phyloP scores from a whole-genome alignment of 2,888 invertebrate species.

The Drosophila formosana region DNA sequence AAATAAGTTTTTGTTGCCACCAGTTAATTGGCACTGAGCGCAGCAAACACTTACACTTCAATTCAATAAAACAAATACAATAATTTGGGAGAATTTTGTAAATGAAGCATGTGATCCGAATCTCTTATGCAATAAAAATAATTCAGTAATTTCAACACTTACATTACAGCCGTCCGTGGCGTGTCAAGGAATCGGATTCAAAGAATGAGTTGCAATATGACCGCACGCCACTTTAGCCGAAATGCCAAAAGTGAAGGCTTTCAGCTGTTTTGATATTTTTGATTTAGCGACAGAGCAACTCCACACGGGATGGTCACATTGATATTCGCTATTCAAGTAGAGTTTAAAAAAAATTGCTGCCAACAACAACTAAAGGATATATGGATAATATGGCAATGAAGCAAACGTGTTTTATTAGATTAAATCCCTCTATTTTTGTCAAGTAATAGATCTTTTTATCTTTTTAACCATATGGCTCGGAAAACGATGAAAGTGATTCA shows the following conservation, averaged over 20 bases:
- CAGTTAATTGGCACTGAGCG: background rate
- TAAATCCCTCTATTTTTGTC: background rate
- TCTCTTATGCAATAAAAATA: constrained; percentile 53
- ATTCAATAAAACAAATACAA: background rate
- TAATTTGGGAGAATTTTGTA: background rate
- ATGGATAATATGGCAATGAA: too few relatives aligned
- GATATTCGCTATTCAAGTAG: too few relatives aligned
- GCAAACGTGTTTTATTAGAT: background rate
- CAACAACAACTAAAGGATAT: too few relatives aligned
- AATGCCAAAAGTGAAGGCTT: constrained; percentile 10
- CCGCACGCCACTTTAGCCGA: constrained; percentile 10
- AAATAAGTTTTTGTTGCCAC: constrained; percentile 1
- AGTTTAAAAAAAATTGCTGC: too few relatives aligned
- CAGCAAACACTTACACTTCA: background rate
- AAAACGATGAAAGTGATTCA: background rate
- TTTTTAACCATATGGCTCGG: background rate
- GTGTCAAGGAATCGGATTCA: constrained; percentile 49
- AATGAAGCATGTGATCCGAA: constrained; percentile 46
- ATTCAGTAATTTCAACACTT: constrained; percentile 31
- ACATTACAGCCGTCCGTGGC: constrained; percentile 43
- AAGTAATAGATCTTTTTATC: background rate
- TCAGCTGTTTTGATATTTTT: too few relatives aligned
- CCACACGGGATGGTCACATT: too few relatives aligned
- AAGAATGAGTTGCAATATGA: constrained; percentile 50
- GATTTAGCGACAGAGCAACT: too few relatives aligned